Evolutionary conservation across 2,888 invertebrate genomes (phyloP), one percentile per base, ranked within the genome.

Genomic region (Amblyteles armatorius): DNA sequence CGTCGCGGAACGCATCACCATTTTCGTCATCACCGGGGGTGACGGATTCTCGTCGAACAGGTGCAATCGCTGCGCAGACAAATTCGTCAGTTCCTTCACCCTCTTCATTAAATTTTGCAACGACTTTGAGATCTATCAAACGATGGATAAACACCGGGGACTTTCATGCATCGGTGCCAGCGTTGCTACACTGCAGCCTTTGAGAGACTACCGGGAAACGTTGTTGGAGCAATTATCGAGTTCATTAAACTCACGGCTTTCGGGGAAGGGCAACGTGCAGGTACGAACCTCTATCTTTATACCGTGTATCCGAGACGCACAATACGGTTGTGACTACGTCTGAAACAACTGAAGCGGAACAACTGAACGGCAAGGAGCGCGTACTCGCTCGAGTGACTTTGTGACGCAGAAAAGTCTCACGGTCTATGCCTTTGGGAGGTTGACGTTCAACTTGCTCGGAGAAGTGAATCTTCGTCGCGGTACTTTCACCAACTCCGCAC

Each of bases 161-260:
- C 79, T 79, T 74, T 71, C 67, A 82, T 84, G 79, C 68, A 63
- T 74, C 73, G 78, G 40, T 44, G 57, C 26, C 65, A 67, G 40
- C 29, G 29, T n/a, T 48, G 22, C 40, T 16, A 33, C 26, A 50
- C 19, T 55, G 6, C 11, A 40, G 63, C 55, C 78, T 82, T 68
- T 50, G 52, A 78, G 57, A 26, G 57, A 57, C 78, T 84, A 76
- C 71, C 50, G 74, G 72, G 71, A 72, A 84, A 84, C 84, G 82
- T 79, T 79, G 65, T 79, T 74, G 50, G 79, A 55, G 84, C 82
- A 84, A 82, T 84, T 82, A 84, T 82, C 84, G 79, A 79, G 84
- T 84, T 84, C 82, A 82, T 82, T 82, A 84, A 84, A 82, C 79
- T 79, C 79, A 36, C 19, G 26, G 57, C 67, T 40, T 55, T 65